phyloP scores from a whole-genome alignment of 1,140 invertebrate species.

The Schlechtendalia chinensis region DNA sequence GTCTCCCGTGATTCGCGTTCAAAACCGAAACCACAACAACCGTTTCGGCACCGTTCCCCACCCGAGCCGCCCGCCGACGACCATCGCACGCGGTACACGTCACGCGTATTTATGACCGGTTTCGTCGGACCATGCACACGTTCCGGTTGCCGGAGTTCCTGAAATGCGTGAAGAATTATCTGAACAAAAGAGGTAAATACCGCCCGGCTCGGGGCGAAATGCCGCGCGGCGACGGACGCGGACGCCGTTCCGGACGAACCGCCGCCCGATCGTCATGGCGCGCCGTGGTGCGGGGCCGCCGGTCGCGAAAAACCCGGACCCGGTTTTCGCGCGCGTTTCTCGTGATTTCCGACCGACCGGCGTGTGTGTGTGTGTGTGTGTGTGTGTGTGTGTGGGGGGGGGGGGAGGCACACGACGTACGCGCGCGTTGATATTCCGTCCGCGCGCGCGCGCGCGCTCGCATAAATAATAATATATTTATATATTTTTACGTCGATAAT shows the following conservation, averaged over 20 bases:
- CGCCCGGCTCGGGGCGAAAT: neutral
- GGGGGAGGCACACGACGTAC: too few species aligned
- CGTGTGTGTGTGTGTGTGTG: too few species aligned
- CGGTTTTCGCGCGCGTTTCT: too few species aligned
- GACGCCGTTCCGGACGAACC: too few species aligned
- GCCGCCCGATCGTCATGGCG: constrained; percentile 19
- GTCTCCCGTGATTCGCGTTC: too few species aligned
- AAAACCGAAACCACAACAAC: too few species aligned
- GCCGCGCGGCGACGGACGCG: neutral
- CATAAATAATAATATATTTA: constrained; percentile 27
- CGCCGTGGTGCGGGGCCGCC: neutral
- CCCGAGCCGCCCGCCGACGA: too few species aligned
- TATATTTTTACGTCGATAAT: constrained; percentile 1
- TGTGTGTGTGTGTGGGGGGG: too few species aligned
- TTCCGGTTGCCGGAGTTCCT: constrained; percentile 49
- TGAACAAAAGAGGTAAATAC: constrained; percentile 49
- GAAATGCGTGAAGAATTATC: constrained; percentile 49
- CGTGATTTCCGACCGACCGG: too few species aligned
- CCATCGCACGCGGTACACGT: too few species aligned
- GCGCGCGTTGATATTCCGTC: constrained; percentile 13
- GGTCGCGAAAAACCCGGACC: constrained; percentile 25
- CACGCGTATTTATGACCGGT: constrained; percentile 5
- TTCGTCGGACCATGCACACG: constrained; percentile 42
- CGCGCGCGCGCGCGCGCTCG: neutral
- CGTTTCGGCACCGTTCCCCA: too few species aligned